These are phyloP conservation scores for Formica exsecta DNA, from an alignment of 1,140 invertebrate species.

Conservation along the genomic window DNA sequence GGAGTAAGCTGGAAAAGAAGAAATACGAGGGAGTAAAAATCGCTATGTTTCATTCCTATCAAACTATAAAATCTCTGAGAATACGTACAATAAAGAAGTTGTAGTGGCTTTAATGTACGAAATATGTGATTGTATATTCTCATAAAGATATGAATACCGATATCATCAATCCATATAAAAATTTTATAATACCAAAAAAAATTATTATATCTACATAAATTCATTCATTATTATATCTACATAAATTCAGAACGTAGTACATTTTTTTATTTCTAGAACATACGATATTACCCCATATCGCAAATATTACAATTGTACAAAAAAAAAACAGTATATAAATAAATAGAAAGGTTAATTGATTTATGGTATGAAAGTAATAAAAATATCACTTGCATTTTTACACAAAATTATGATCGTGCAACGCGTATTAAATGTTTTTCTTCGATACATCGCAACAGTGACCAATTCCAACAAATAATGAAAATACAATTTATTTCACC, in stretches of 20 bases:
- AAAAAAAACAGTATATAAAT: not conserved
- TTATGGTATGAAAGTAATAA: not conserved
- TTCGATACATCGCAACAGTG: conserved; percentile 15
- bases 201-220: not conserved
- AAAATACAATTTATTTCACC: conserved; percentile 45
- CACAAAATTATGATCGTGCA: not conserved
- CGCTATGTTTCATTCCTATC: conserved; percentile 44
- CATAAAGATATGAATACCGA: conserved; percentile 7
- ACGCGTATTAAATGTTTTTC: conserved; percentile 39
- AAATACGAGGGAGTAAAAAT: conserved; percentile 45
- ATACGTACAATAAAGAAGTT: not conserved
- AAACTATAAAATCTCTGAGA: conserved; percentile 22
- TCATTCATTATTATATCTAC: not conserved
- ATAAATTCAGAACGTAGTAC: not conserved
- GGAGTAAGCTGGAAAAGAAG: not conserved
- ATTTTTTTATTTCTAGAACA: not conserved
- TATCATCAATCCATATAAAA: not conserved
- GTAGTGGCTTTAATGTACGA: not conserved
- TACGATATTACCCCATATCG: not conserved
- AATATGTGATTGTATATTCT: not conserved
- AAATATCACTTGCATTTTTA: conserved; percentile 24
- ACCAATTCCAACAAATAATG: conserved; percentile 7
- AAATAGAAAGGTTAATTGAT: not conserved
- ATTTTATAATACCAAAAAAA: conserved; percentile 5
- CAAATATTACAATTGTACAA: not conserved